Base-by-base conservation (phyloP, 2,888 invertebrate species). In the Melinopterus prodromus region DNA sequence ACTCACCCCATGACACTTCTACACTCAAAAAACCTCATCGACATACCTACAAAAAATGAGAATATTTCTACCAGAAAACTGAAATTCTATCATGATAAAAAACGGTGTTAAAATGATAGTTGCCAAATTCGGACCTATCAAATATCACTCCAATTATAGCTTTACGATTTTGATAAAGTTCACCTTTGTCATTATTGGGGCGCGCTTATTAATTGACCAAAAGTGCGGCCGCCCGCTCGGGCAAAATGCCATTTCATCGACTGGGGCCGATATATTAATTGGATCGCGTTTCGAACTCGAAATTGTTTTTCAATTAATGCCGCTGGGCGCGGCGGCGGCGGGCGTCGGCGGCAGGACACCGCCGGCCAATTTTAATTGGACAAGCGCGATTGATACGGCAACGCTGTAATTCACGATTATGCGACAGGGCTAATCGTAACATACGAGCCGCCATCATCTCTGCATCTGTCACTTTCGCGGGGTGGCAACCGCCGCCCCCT, bases 321-420 rank as follows among this genome's bases (percentile, higher is more conserved):
- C 9, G 53, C 53, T 12, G 53, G 12, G 7, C 9, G 53, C 7
- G 9, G 53, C 53, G 53, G 53, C 9, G 53, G 53, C 53, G 53
- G 53, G 53, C 53, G 53, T 7, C 12, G 53, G 53, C 53, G 53
- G 53, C 26, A 74, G n/a, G 74, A 26, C 9, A 26, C 16, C 16
- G 72, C 14, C 72, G 36, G 26, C 35, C 16, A 72, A 35, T 36
- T 72, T 72, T 72, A 35, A 72, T 35, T 72, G 14, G 72, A 72
- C 36, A 14, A 72, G 26, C 36, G 16, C 16, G 36, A 35, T 72
- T 16, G 74, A 74, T 37, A 26, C 35, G 35, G 74, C 35, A 74
- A 36, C 74, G 7, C 14, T 72, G 69, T 77, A 77, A 77, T 77
- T 77, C 77, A 69, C 69, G 69, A 77, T 77, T 77, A 77, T 69